Conservation (phyloP, 2,888 invertebrate species). For the Drosophila cognata region DNA sequence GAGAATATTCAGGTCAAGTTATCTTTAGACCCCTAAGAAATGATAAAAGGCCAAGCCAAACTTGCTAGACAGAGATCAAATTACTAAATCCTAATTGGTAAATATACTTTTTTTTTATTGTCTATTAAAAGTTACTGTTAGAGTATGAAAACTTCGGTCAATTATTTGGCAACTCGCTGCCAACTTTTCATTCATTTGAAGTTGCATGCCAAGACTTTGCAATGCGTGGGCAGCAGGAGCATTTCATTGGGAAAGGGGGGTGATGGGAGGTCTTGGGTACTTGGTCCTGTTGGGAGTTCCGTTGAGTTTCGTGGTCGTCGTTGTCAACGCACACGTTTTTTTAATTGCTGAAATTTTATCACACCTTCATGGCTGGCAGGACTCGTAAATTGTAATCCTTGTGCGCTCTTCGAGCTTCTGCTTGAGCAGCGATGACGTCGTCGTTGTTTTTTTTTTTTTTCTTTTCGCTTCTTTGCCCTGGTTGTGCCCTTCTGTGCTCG, state of each 20-base stretch:
- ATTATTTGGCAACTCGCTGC: neutral
- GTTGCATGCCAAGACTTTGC: conserved; percentile 66
- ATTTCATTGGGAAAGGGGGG: neutral
- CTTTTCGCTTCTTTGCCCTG: conserved; percentile 22
- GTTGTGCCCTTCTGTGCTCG: conserved; percentile 51
- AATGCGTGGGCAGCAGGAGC: conserved; percentile 32
- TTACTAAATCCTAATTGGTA: neutral
- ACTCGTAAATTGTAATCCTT: conserved; percentile 81
- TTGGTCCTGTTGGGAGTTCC: conserved; percentile 47
- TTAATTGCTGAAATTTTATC: conserved; percentile 81
- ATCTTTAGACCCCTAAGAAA: neutral
- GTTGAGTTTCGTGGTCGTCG: conserved; percentile 45
- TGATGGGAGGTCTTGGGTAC: conserved; percentile 1
- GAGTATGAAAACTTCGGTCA: conserved; percentile 32
- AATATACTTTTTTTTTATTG: neutral
- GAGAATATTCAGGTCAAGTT: neutral
- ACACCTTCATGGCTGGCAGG: conserved; percentile 80
- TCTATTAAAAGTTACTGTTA: neutral
- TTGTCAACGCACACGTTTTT: conserved; percentile 81
- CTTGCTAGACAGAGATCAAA: neutral
- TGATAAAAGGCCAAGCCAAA: neutral
- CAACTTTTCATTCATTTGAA: conserved; percentile 58
- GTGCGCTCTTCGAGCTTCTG: conserved; percentile 52
- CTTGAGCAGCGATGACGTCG: conserved; percentile 55
- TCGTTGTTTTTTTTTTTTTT: conserved; percentile 13